Evolutionary conservation across 2,888 invertebrate species (phyloP), one percentile per base, ranked within the genome.

Genomic region (Serrognathus titanus): DNA sequence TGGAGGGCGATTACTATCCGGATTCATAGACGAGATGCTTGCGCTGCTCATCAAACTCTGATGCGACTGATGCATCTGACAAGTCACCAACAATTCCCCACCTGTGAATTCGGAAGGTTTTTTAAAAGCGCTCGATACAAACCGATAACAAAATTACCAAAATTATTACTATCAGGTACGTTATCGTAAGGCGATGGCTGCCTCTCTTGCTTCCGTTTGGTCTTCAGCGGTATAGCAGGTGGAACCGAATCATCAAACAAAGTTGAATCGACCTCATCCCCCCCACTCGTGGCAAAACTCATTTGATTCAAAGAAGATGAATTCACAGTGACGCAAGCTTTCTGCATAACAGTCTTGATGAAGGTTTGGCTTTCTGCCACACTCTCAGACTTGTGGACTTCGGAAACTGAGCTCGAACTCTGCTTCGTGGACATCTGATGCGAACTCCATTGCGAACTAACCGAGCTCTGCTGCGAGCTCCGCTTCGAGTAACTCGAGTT

Each of bases 131-230:
- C 11, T 43, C 11, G 11, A 11, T 35, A 11, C 3, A 48, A 12
- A 48, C 16, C 3, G 3, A 31, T 24, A 12, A 16, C 10, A 12
- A 9, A 13, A 48, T 63, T 51, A 68, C 68, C 63, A 43, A 65
- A 41, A 52, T 50, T 60, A 43, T 13, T 31, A 55, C 71, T 71
- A 51, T 77, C 74, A 63, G 77, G 75, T 64, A 88, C 83, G 71
- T 89, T 88, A 76, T 90, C 89, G 71, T 89, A 88, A 57, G 87
- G 87, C 37, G 88, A 88, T 43, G 84, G 81, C 58, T 85, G 81
- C 48, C 85, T 77, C 58, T 85, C 84, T 68, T 81, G 80, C 66
- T 78, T 78, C 59, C 74, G 73, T 57, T 82, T 79, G 51, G 79
- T 81, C 69, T 87, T 87, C 63, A 82, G 82, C n/a, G 87, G 87